A percentile compares a stretch with the other conserved stretches of the same genome.
phyloP scores from a whole-genome alignment of 2,113 vertebrate species.

The Pygoscelis antarcticus region DNA sequence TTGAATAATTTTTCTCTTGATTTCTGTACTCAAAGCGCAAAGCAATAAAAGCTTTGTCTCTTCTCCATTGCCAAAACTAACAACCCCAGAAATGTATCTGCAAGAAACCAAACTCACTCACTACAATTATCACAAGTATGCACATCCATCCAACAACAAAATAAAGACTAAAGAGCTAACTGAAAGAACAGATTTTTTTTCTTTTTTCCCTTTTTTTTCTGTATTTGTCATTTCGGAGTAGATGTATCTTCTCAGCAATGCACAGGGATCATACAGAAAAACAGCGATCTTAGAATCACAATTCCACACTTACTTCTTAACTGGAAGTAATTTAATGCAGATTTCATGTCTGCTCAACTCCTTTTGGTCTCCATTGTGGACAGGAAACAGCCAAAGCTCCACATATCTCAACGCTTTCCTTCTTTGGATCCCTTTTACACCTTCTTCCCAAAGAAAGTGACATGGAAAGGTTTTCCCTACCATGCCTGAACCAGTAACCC shows the following conservation, averaged over 20 bases:
- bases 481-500: not conserved
- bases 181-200: rapidly evolving
- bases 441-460: not conserved
- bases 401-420: not conserved
- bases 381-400: not conserved
- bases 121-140: not conserved
- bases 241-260: not conserved
- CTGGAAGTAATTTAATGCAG: not conserved
- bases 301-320: not conserved
- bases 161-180: not conserved
- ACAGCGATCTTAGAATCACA: not conserved
- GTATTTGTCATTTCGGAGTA: not conserved
- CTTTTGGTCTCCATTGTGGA: not conserved
- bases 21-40: not conserved
- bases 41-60: not conserved
- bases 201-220: not conserved
- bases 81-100: not conserved
- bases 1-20: not conserved
- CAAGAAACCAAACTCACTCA: not conserved
- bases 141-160: not conserved
- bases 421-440: not conserved
- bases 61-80: not conserved
- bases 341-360: not conserved
- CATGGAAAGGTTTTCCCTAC: not conserved
- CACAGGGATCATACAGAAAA: not conserved